phyloP scores from a whole-genome alignment of 2,113 vertebrate species.

The Engraulis encrasicolus region DNA sequence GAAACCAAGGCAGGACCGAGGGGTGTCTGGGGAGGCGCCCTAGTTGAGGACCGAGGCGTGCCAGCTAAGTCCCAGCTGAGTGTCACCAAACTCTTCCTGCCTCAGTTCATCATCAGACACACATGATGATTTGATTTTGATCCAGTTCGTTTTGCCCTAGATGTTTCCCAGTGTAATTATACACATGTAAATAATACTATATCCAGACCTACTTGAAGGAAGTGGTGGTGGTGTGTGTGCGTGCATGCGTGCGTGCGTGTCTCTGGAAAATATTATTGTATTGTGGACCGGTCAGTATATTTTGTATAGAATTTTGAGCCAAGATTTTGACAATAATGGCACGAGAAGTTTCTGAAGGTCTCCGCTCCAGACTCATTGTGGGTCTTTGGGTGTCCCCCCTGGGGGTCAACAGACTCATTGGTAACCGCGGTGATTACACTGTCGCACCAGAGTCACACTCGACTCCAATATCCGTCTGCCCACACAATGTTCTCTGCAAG shows the following conservation, averaged over 20 bases:
- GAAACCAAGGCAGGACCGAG: background rate
- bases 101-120: background rate
- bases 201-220: background rate
- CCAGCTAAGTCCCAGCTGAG: background rate
- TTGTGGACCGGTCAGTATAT: background rate
- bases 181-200: background rate
- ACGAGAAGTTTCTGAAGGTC: background rate
- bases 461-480: background rate
- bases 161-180: background rate
- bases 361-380: background rate
- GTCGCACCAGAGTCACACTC: background rate
- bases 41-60: background rate
- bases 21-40: too few relatives aligned
- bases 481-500: background rate
- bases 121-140: background rate
- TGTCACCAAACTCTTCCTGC: background rate
- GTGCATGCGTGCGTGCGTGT: too few relatives aligned
- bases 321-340: background rate
- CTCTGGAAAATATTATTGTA: background rate
- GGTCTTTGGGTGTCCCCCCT: too few relatives aligned
- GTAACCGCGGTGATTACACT: background rate
- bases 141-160: background rate
- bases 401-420: background rate
- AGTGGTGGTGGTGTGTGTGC: too few relatives aligned
- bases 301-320: background rate